Evolutionary conservation across 1,140 invertebrate species (phyloP), one percentile per base, ranked within the genome.

Genomic region (Hormaphis cornu): DNA sequence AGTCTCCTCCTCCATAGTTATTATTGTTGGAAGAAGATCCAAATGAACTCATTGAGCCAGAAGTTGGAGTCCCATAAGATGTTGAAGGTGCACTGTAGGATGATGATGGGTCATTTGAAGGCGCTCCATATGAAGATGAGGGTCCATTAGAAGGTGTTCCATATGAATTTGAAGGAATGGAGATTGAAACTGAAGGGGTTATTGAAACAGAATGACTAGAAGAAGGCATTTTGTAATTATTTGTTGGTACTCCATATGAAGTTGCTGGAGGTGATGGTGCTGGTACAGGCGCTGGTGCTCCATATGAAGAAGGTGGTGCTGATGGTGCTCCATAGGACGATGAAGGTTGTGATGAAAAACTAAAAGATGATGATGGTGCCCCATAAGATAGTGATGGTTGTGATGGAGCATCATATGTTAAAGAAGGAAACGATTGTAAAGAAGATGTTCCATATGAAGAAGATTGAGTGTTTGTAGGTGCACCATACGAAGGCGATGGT

Each of bases 41-140:
- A 8, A 70, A 70, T 10, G 71, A 70, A 30, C 33, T 44, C 56
- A 30, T 69, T 12, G 53, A 69, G 33, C 50, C 61, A n/a, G 73
- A 71, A 58, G 70, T 28, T 20, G 66, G 73, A 22, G 66, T 54
- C 2, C 70, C 70, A 42, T 71, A 71, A 28, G 72, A 72, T 12
- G 52, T 33, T 59, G 52, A 58, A 20, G 53, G 40, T 20, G 59
- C 16, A 26, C 40, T 24, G 59, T 86, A 83, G 24, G 82, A 76
- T n/a, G 85, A 80, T 4, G 85, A 82, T 3, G 86, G 86, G 0
- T 86, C 85, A 28, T 86, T 78, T 73, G 87, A 87, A 0, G 83
- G 72, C 22, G 72, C 71, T 52, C 71, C 73, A 54, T 35, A 35
- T 20, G 63, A 69, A 30, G 22, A 24, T 6, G 66, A 52, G 22